Evolutionary conservation across 2,888 invertebrate species (phyloP).

Genomic region (Cephus pulcher): DNA sequence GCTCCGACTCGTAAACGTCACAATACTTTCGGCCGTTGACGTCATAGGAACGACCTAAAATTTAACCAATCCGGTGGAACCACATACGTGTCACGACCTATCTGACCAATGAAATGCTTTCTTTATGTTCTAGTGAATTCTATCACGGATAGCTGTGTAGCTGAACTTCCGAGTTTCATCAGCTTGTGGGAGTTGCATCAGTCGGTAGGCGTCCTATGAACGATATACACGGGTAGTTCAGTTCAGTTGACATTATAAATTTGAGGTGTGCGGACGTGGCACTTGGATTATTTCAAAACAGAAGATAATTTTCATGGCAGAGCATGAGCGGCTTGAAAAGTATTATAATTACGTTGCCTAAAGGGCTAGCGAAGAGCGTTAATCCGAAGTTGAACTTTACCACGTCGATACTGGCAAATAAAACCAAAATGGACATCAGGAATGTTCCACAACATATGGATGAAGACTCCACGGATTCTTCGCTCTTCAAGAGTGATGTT

Average conservation of each 20-base stretch:
- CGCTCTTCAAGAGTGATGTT: conserved; percentile 43
- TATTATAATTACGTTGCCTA: conserved; percentile 60
- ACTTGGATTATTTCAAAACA: not conserved
- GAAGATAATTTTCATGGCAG: conserved; percentile 41
- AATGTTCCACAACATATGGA: conserved; percentile 34
- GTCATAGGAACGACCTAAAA: not conserved
- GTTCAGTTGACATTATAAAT: not conserved
- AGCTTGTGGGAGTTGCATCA: not conserved
- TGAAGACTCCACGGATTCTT: conserved; percentile 29
- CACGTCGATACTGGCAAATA: conserved; percentile 48
- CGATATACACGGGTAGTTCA: not conserved
- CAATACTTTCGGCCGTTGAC: not conserved
- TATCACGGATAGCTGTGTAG: not conserved
- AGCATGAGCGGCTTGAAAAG: conserved; percentile 60
- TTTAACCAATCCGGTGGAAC: not conserved
- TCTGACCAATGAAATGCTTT: not conserved
- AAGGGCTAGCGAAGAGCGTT: conserved; percentile 44
- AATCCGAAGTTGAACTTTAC: conserved; percentile 48
- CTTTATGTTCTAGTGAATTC: not conserved
- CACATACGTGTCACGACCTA: not conserved
- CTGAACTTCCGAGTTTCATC: not conserved
- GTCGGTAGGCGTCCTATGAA: not conserved
- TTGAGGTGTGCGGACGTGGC: not conserved
- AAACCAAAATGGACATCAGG: conserved; percentile 37
- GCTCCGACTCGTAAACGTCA: not conserved